Evolutionary conservation across 2,888 invertebrate species (phyloP), one percentile per base, ranked within the genome.

Genomic region (Marasmarcha lunaedactyla): DNA sequence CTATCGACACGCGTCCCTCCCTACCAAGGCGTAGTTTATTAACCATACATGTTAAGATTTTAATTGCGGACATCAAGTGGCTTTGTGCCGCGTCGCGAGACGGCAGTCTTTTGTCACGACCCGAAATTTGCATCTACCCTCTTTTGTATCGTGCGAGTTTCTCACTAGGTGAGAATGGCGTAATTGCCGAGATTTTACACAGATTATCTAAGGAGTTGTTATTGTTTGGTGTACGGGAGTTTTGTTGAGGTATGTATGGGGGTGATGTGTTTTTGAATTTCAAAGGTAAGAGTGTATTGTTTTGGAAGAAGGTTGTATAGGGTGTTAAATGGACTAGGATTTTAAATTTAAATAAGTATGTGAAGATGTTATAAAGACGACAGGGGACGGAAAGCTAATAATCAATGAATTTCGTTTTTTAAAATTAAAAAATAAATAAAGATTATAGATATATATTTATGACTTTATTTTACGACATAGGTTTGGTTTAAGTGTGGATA

Each of bases 61-160:
- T 78, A 79, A 79, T 78, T 77, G 77, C 70, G 71, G 72, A 68
- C 65, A 71, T 74, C 66, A 77, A 76, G 71, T 71, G 72, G 72
- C 70, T 64, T 65, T 61, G 65, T 54, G 52, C 54, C 57, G 52
- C 52, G 53, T 51, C 53, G 49, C 46, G 46, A 46, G 51, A 48
- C 50, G 40, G 46, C 46, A 50, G 55, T 30, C 30, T 30, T n/a
- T 30, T 30, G 30, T 30, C 30, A n/a, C n/a, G n/a, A n/a, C n/a
- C n/a, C n/a, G n/a, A 11, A 10, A 11, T 30, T 9, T 10, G 30
- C 30, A n/a, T 7, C 20, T 20, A 20, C 20, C 20, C 4, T 20
- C 20, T 30, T 11, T 30, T 30, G 30, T 30, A 4, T 9, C 30
- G 30, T 7, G 30, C 30, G n/a, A 4, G 30, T 9, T 30, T 7